Conservation (phyloP, 2,888 invertebrate genomes). For the Shargacucullia verbasci region DNA sequence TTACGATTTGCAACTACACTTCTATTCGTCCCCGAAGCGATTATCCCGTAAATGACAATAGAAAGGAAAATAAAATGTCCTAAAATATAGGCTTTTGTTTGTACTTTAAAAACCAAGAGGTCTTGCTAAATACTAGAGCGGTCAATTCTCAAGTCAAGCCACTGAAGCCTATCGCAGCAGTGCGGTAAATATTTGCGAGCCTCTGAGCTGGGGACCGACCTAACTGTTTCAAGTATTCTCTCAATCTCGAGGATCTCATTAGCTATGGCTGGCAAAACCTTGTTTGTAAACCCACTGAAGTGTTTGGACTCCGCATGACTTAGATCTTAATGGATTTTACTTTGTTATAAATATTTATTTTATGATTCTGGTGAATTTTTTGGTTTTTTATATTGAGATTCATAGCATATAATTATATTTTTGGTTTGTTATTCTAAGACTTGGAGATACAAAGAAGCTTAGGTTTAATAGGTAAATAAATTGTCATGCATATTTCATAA, state of each 20-base stretch:
- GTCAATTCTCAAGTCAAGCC: conserved; percentile 14
- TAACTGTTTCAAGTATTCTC: conserved; percentile 57
- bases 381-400: too few species aligned
- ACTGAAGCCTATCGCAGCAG: conserved; percentile 38
- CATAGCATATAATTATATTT: too few species aligned
- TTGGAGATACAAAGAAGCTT: too few species aligned
- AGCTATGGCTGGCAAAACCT: conserved; percentile 55
- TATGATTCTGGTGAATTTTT: neutral
- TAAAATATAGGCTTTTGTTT: too few species aligned
- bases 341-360: conserved; percentile 14
- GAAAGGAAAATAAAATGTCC: too few species aligned
- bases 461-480: too few species aligned
- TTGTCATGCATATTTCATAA: neutral
- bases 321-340: conserved; percentile 44
- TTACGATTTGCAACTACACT: too few species aligned
- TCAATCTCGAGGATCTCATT: conserved; percentile 53
- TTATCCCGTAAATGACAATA: too few species aligned
- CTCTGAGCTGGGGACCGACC: conserved; percentile 51
- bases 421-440: too few species aligned
- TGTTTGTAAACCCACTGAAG: conserved; percentile 36
- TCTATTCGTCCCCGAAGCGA: too few species aligned
- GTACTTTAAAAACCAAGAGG: too few species aligned
- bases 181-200: conserved; percentile 58
- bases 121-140: conserved; percentile 6
- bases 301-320: conserved; percentile 37